These are phyloP conservation scores for Metaphire vulgaris DNA, from an alignment of 1,140 invertebrate species.

Conservation along the genomic window DNA sequence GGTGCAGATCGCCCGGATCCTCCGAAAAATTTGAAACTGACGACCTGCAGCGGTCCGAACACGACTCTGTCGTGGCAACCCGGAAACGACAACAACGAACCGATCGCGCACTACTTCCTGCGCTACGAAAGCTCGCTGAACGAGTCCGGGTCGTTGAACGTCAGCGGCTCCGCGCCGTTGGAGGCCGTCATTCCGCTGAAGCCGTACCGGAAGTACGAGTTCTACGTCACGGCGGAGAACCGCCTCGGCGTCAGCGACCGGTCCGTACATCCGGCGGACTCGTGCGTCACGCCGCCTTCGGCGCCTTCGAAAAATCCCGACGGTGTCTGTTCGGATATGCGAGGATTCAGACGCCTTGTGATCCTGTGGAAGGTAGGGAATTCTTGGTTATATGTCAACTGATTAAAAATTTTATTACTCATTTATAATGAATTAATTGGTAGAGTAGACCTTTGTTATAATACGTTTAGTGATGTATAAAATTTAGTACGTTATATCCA, in stretches of 20 bases:
- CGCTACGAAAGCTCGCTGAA: slow-evolving; percentile 89
- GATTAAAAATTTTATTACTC: neutral
- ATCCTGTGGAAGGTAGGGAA: slow-evolving; percentile 77
- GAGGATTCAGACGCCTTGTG: slow-evolving; percentile 76
- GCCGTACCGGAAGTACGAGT: slow-evolving; percentile 94
- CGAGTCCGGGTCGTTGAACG: slow-evolving; percentile 61
- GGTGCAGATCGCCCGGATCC: slow-evolving; percentile 15
- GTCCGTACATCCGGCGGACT: slow-evolving; percentile 65
- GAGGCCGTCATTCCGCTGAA: slow-evolving; percentile 5
- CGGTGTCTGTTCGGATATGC: slow-evolving; percentile 82
- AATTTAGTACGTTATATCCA: too few relatives aligned
- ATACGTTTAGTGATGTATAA: too few relatives aligned
- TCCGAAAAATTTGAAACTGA: slow-evolving; percentile 4
- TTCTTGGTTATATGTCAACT: neutral
- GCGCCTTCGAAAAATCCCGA: slow-evolving; percentile 89
- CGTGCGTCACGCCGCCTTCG: slow-evolving; percentile 78
- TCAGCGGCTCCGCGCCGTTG: neutral
- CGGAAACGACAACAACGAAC: slow-evolving; percentile 81
- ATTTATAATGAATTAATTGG: too few relatives aligned
- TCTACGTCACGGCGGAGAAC: slow-evolving; percentile 85
- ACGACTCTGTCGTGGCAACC: slow-evolving; percentile 71
- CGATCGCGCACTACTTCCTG: slow-evolving; percentile 82
- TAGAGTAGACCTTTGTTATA: too few relatives aligned
- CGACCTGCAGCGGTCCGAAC: slow-evolving; percentile 46
- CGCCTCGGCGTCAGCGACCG: slow-evolving; percentile 84